phyloP scores from a whole-genome alignment of 2,888 invertebrate genomes.

The Melikaiella ostensackeni region DNA sequence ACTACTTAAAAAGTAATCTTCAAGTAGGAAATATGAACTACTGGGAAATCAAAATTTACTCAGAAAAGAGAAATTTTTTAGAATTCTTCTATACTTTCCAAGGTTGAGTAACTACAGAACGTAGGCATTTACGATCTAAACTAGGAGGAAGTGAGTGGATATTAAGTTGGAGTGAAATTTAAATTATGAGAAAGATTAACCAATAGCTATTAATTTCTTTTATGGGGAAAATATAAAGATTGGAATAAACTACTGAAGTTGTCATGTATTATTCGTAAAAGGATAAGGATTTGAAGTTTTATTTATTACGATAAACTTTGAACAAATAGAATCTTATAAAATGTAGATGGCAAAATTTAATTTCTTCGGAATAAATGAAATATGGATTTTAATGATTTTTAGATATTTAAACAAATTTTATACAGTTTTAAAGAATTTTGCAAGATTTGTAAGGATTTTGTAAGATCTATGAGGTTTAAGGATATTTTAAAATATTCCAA shows the following conservation, averaged over 20 bases:
- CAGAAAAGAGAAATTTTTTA: background rate
- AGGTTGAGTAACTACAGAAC: background rate
- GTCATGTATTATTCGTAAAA: background rate
- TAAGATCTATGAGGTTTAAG: too few species aligned
- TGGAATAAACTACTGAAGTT: background rate
- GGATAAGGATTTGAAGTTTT: background rate
- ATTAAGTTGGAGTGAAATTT: slow-evolving; percentile 20
- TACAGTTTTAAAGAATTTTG: too few species aligned
- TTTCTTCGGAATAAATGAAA: too few species aligned
- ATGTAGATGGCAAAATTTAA: too few species aligned
- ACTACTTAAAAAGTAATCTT: slow-evolving; percentile 8
- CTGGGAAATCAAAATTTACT: background rate
- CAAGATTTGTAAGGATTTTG: too few species aligned
- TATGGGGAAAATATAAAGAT: background rate
- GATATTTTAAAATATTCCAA: too few species aligned
- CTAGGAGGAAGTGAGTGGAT: slow-evolving; percentile 30
- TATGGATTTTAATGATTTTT: too few species aligned
- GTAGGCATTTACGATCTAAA: slow-evolving; percentile 3
- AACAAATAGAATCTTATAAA: too few species aligned
- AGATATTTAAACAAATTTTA: too few species aligned
- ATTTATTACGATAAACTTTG: too few species aligned
- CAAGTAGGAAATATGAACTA: background rate
- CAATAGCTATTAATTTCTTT: background rate
- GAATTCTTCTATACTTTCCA: background rate
- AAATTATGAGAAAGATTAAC: slow-evolving; percentile 5